These are phyloP conservation scores for Cervus canadensis DNA, from an alignment of 2,113 vertebrate genomes.

Conservation along the genomic window DNA sequence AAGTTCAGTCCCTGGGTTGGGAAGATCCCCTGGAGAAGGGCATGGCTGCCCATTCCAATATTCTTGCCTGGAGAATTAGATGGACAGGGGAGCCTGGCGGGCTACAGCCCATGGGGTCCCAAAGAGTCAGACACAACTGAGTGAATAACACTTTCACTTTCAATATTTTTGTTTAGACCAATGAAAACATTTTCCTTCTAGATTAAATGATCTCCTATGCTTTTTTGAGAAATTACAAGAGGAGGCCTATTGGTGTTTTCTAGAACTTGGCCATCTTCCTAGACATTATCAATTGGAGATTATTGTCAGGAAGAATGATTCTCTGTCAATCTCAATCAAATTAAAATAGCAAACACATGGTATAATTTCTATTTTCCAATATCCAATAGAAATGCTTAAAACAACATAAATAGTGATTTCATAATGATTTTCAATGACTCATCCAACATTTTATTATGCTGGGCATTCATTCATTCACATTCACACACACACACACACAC, in stretches of 20 bases:
- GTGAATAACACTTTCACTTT: not conserved
- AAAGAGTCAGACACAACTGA: rapidly evolving
- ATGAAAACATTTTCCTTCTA: not conserved
- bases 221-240: not conserved
- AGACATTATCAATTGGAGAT: not conserved
- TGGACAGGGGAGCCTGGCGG: not conserved
- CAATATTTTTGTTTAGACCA: not conserved
- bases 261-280: not conserved
- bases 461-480: not conserved
- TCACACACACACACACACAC: not conserved
- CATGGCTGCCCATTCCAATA: not conserved
- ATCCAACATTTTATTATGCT: not conserved
- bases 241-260: not conserved
- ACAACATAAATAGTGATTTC: not conserved
- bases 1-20: not conserved
- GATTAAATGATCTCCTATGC: not conserved
- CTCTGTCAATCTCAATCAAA: not conserved
- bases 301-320: not conserved
- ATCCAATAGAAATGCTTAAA: not conserved
- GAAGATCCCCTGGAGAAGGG: not conserved
- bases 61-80: not conserved
- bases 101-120: not conserved
- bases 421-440: not conserved
- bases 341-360: not conserved
- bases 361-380: not conserved